A percentile compares a stretch with the other conserved stretches of the same genome.
Evolutionary conservation across 2,797 vertebrate genomes (phyloP).

Genomic region (Chelmon rostratus): DNA sequence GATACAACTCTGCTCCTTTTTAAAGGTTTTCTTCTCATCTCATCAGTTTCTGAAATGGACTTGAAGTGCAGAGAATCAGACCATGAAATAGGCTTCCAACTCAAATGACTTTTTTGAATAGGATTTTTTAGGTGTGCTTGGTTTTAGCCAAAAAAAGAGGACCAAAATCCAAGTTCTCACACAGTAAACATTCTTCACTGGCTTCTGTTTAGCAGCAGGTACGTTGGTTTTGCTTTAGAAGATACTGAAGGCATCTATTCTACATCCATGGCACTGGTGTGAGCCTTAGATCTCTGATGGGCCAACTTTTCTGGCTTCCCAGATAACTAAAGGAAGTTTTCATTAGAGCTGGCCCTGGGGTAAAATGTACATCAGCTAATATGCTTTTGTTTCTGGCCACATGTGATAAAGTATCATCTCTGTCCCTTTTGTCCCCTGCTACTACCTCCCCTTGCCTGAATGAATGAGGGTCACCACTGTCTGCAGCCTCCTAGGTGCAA

Average conservation of each 20-base stretch:
- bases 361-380: slow-evolving; percentile 11
- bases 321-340: slow-evolving; percentile 9
- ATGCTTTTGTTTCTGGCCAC: slow-evolving; percentile 6
- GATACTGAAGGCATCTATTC: neutral
- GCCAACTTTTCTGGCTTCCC: neutral
- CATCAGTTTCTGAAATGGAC: slow-evolving; percentile 51
- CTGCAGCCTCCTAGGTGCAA: neutral
- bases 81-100: slow-evolving; percentile 57
- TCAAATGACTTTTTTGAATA: slow-evolving; percentile 33
- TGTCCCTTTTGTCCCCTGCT: slow-evolving; percentile 3
- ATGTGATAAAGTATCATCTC: neutral
- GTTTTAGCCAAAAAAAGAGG: slow-evolving; percentile 18
- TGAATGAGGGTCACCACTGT: slow-evolving; percentile 10
- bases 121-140: slow-evolving; percentile 11
- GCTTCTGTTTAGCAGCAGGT: neutral
- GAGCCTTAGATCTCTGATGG: neutral
- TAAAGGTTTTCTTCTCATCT: slow-evolving; percentile 23
- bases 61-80: slow-evolving; percentile 53
- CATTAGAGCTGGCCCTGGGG: neutral
- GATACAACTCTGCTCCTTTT: neutral
- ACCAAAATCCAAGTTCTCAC: neutral
- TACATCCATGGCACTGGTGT: neutral
- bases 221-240: neutral
- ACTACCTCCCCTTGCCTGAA: neutral
- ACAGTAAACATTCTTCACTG: neutral